Conservation (phyloP, 2,888 invertebrate species). For the Hypercompe scribonia region DNA sequence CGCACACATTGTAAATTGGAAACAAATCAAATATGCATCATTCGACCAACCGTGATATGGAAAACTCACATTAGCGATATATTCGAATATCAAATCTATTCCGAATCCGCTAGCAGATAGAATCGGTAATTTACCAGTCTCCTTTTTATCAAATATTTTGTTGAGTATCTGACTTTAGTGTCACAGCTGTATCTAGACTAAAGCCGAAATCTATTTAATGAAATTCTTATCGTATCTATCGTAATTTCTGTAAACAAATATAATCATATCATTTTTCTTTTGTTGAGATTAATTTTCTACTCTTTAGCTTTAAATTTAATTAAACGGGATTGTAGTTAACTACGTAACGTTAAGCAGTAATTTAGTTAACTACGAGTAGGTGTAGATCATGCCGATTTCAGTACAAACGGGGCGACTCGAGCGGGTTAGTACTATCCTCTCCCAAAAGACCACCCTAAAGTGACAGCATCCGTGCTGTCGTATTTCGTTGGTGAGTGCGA, state of each 20-base stretch:
- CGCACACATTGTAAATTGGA: slow-evolving; percentile 77
- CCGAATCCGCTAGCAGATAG: slow-evolving; percentile 62
- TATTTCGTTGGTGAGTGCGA: too few species aligned
- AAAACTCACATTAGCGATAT: slow-evolving; percentile 77
- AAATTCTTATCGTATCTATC: slow-evolving; percentile 14
- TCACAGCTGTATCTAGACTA: slow-evolving; percentile 39
- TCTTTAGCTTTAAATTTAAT: too few species aligned
- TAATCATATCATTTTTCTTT: slow-evolving; percentile 21
- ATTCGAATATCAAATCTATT: slow-evolving; percentile 69
- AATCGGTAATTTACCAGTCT: slow-evolving; percentile 59
- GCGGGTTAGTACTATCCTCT: too few species aligned
- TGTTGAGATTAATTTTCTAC: too few species aligned
- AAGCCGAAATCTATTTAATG: slow-evolving; percentile 32
- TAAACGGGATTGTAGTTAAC: too few species aligned
- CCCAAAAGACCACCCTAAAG: too few species aligned
- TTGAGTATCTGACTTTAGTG: slow-evolving; percentile 52
- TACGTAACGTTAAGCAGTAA: too few species aligned
- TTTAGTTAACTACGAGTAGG: too few species aligned
- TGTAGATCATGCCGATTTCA: too few species aligned
- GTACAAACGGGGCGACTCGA: too few species aligned
- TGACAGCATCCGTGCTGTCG: too few species aligned
- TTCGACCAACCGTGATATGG: slow-evolving; percentile 80
- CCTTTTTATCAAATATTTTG: slow-evolving; percentile 61
- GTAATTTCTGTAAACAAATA: slow-evolving; percentile 19
- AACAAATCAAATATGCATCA: slow-evolving; percentile 85